phyloP scores from a whole-genome alignment of 2,797 vertebrate species.

The Distichodus sexfasciatus region DNA sequence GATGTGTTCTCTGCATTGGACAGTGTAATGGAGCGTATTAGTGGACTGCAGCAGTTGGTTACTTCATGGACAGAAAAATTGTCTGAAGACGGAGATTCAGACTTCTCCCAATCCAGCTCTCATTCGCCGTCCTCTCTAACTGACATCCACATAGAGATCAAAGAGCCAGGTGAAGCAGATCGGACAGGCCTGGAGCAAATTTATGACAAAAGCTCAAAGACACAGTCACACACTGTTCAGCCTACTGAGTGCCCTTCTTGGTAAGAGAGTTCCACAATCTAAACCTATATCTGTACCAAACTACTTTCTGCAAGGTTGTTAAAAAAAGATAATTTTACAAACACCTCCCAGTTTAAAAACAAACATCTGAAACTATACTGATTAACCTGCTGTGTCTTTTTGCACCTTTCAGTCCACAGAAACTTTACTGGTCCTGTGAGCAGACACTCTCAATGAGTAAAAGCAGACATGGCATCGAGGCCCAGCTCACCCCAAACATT shows the following conservation, averaged over 20 bases:
- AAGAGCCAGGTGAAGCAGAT: slow-evolving; percentile 57
- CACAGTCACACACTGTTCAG: background rate
- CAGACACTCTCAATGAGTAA: slow-evolving; percentile 58
- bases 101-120: slow-evolving; percentile 70
- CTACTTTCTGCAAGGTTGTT: background rate
- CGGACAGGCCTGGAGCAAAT: slow-evolving; percentile 37
- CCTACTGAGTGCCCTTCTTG: slow-evolving; percentile 11
- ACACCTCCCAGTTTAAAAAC: too few species aligned
- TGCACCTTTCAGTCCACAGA: slow-evolving; percentile 58
- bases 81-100: slow-evolving; percentile 71
- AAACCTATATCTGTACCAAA: background rate
- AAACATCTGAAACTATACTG: background rate
- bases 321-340: too few species aligned
- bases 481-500: slow-evolving; percentile 73
- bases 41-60: slow-evolving; percentile 77
- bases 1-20: slow-evolving; percentile 85
- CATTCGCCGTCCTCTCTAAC: slow-evolving; percentile 68
- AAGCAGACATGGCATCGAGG: slow-evolving; percentile 59
- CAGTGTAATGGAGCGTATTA: slow-evolving; percentile 80
- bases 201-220: slow-evolving; percentile 44
- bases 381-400: slow-evolving; percentile 2
- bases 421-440: slow-evolving; percentile 67
- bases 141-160: slow-evolving; percentile 72
- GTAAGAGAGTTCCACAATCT: slow-evolving; percentile 20
- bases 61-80: slow-evolving; percentile 80